Evolutionary conservation across 2,797 vertebrate species (phyloP).

Genomic region (Apodemus agrarius): DNA sequence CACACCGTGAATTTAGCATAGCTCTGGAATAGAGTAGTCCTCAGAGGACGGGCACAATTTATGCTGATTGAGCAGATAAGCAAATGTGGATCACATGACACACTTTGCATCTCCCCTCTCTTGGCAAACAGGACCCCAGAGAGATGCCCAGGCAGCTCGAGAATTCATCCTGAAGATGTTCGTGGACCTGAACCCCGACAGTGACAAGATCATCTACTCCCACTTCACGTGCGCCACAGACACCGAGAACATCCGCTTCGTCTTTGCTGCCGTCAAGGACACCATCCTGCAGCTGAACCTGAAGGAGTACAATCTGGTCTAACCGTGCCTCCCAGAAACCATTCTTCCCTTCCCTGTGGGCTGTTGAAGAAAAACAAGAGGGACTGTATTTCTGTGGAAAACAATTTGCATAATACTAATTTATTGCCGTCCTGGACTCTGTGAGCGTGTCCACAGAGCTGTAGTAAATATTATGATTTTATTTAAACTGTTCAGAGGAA

Average conservation of each 20-base stretch:
- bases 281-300: constrained; percentile 98
- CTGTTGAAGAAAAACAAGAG: constrained; percentile 86
- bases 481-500: constrained; percentile 91
- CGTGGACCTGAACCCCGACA: constrained; percentile 98
- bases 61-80: not conserved
- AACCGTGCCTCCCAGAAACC: constrained; percentile 84
- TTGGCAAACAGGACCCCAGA: constrained; percentile 91
- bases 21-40: not conserved
- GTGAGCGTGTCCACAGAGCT: constrained; percentile 88
- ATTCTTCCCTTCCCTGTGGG: constrained; percentile 73
- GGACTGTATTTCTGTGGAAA: constrained; percentile 93
- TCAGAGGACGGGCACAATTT: fast-evolving
- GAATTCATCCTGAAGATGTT: constrained; percentile 99
- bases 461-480: constrained; percentile 94
- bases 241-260: constrained; percentile 98
- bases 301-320: constrained; percentile 98
- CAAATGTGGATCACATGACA: not conserved
- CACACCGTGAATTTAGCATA: not conserved
- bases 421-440: constrained; percentile 95
- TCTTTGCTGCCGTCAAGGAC: constrained; percentile 98
- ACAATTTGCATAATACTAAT: constrained; percentile 95
- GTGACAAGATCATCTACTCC: constrained; percentile 99
- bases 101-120: constrained; percentile 10
- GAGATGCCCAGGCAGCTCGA: constrained; percentile 95
- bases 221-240: constrained; percentile 99